Base-by-base conservation (phyloP, 2,797 vertebrate species). In the Botia almorhae region DNA sequence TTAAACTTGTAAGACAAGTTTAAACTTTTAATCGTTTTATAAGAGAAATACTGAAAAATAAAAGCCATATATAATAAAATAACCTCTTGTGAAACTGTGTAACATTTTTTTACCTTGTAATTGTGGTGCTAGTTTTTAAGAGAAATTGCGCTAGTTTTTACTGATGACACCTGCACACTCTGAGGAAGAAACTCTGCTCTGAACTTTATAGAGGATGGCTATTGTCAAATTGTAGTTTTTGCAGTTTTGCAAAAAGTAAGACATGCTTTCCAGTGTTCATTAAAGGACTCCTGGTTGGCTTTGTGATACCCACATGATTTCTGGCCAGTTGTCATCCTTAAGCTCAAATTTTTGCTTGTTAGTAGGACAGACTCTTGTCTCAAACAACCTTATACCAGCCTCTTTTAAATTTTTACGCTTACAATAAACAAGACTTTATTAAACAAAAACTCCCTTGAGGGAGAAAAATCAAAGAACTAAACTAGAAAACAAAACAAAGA, bases 251-350 rank as follows among this genome's bases (percentile, higher is more conserved):
- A 2, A 61, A 39, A 58, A 68, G 46, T 56, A 43, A 69, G 39
- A 77, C 10, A 14, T 36, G 26, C 16, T 63, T 8, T 63, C 26
- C 26, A 23, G 68, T 61, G 55, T 61, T 78, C 67, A 70, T 61
- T 63, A 48, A 77, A 17, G 33, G 19, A 26, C 39, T 55, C 6
- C n/a, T 33, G 36, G 29, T 48, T 14, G 51, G 53, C 13, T 46
- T 53, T 33, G 23, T 14, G 65, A 29, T 48, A 60, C 75, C 51
- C 75, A 77, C 53, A 33, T 77, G 17, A 61, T 69, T 69, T 69
- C 76, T 61, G 55, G 39, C 55, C 68, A 39, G 36, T 43, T 78
- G 43, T 69, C 75, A 69, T 10, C 43, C 76, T 70, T 78, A 36
- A 61, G 43, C 39, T 56, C n/a, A 61, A 2, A 78, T 70, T 39